phyloP scores from a whole-genome alignment of 2,113 vertebrate genomes.

The Hyperopisus bebe region DNA sequence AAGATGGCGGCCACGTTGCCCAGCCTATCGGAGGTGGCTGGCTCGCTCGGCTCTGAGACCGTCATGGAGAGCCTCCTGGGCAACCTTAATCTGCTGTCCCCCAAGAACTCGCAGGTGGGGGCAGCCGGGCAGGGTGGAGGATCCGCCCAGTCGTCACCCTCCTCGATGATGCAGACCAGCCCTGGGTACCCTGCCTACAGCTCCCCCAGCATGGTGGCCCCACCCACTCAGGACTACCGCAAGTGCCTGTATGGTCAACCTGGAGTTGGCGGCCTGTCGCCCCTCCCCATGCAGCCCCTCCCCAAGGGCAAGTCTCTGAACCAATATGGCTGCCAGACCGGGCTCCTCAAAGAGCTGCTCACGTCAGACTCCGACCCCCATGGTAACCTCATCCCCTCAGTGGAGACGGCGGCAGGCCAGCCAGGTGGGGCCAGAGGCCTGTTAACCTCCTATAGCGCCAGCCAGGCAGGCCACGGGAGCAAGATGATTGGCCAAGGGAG shows the following conservation, averaged over 20 bases:
- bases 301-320: constrained; percentile 76
- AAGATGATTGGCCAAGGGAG: constrained; percentile 74
- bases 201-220: constrained; percentile 74
- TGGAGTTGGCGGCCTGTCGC: constrained; percentile 71
- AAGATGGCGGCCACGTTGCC: constrained; percentile 82
- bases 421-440: constrained; percentile 61
- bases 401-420: constrained; percentile 78
- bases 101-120: constrained; percentile 70
- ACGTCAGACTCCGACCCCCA: constrained; percentile 87
- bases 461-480: constrained; percentile 65
- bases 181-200: constrained; percentile 79
- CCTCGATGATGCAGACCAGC: constrained; percentile 81
- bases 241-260: constrained; percentile 84
- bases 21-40: constrained; percentile 90
- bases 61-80: constrained; percentile 95
- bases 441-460: constrained; percentile 60
- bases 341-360: constrained; percentile 91
- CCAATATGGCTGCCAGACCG: constrained; percentile 77
- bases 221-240: constrained; percentile 79
- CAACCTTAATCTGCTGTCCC: constrained; percentile 91
- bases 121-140: constrained; percentile 53
- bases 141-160: constrained; percentile 85
- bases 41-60: constrained; percentile 78
- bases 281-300: constrained; percentile 80
- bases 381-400: constrained; percentile 78